These are phyloP conservation scores for Meloidogyne exigua DNA, from an alignment of 1,140 invertebrate genomes.

Conservation along the genomic window DNA sequence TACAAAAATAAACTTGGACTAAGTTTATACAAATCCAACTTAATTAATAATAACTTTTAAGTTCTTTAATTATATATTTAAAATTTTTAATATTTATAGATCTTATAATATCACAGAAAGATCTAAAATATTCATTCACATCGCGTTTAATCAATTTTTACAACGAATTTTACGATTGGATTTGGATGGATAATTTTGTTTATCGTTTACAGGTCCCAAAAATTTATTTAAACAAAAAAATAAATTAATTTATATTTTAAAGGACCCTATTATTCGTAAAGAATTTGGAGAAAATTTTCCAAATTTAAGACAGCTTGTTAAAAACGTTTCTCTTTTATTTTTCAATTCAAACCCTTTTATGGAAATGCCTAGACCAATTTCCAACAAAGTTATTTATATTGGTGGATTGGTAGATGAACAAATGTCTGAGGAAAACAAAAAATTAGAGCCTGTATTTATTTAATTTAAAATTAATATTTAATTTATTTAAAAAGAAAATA, in stretches of 20 bases:
- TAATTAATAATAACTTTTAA: no score
- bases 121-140: neutral
- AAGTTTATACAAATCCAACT: no score
- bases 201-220: neutral
- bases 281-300: constrained; percentile 12
- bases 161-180: constrained; percentile 6
- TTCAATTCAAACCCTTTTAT: constrained; percentile 18
- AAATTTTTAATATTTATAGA: neutral
- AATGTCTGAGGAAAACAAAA: neutral
- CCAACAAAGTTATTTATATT: constrained; percentile 17
- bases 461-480: neutral
- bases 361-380: constrained; percentile 19
- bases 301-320: neutral
- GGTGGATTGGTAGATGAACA: constrained; percentile 16
- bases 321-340: constrained; percentile 13
- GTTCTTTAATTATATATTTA: no score
- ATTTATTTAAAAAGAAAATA: neutral
- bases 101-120: neutral
- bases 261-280: constrained; percentile 1
- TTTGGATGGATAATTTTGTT: neutral
- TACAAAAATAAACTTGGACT: no score
- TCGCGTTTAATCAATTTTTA: constrained; percentile 9
- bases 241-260: neutral
- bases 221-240: neutral
- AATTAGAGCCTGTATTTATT: constrained; percentile 10